Evolutionary conservation across 2,797 vertebrate genomes (phyloP).

Genomic region (Sparidentex hasta): DNA sequence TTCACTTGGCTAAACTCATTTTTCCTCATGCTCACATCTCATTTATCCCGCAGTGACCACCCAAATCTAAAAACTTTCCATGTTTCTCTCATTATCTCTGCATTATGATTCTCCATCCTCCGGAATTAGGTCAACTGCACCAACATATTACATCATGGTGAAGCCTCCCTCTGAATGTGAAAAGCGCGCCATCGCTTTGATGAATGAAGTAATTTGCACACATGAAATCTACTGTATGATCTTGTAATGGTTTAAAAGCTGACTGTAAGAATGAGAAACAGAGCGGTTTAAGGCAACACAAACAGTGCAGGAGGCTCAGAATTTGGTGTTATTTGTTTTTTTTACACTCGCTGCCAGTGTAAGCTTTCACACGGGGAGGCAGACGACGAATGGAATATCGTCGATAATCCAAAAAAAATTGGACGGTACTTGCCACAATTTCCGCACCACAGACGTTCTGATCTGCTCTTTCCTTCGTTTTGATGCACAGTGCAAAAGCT

Average conservation of each 20-base stretch:
- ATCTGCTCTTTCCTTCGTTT: conserved; percentile 53
- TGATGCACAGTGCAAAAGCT: conserved; percentile 44
- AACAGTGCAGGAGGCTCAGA: not conserved
- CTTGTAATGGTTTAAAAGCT: conserved; percentile 44
- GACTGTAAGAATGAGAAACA: conserved; percentile 21
- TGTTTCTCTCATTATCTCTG: conserved; percentile 67
- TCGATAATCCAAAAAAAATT: conserved; percentile 52
- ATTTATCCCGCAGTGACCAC: conserved; percentile 59
- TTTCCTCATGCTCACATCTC: conserved; percentile 31
- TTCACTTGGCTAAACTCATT: conserved; percentile 13
- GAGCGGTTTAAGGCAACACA: conserved; percentile 17
- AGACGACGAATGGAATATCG: conserved; percentile 37
- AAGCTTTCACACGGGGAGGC: conserved; percentile 38
- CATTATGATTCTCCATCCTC: conserved; percentile 67
- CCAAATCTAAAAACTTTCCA: conserved; percentile 56
- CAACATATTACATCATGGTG: conserved; percentile 69
- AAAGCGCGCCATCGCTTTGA: conserved; percentile 62
- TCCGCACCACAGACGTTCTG: conserved; percentile 43
- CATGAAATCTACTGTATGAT: conserved; percentile 55
- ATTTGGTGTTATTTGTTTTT: conserved; percentile 32
- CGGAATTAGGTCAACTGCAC: conserved; percentile 75
- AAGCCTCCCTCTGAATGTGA: conserved; percentile 48
- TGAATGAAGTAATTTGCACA: conserved; percentile 72
- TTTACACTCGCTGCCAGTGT: conserved; percentile 25
- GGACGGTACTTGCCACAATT: conserved; percentile 37